phyloP scores from a whole-genome alignment of 2,888 invertebrate genomes.

The Aromia moschata region DNA sequence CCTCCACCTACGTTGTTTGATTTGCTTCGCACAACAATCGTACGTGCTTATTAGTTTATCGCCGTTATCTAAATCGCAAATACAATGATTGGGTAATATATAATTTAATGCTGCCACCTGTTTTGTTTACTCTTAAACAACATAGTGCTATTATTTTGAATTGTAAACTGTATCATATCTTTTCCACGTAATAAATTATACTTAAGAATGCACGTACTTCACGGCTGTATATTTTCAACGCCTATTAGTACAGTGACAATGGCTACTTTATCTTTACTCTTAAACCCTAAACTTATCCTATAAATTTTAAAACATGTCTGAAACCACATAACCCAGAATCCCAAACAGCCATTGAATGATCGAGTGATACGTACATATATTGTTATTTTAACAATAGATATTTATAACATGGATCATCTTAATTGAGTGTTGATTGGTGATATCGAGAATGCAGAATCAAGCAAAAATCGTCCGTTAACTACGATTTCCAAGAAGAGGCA shows the following conservation, averaged over 20 bases:
- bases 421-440: not conserved
- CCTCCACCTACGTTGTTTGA: not conserved
- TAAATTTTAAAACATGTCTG: no score
- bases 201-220: no score
- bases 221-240: no score
- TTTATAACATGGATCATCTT: not conserved
- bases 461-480: conserved; percentile 19
- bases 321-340: no score
- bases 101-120: conserved; percentile 5
- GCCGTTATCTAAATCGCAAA: conserved; percentile 14
- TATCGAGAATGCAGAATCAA: conserved; percentile 5
- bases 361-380: no score
- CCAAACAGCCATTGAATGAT: no score
- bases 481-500: conserved; percentile 7
- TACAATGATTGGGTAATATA: not conserved
- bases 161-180: not conserved
- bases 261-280: no score
- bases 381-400: no score
- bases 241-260: no score
- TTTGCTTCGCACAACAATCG: not conserved
- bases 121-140: conserved; percentile 9
- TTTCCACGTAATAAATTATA: not conserved
- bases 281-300: no score
- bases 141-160: not conserved
- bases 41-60: conserved; percentile 8